Evolutionary conservation across 2,113 vertebrate species (phyloP).

Genomic region (Thryonomys swinderianus): DNA sequence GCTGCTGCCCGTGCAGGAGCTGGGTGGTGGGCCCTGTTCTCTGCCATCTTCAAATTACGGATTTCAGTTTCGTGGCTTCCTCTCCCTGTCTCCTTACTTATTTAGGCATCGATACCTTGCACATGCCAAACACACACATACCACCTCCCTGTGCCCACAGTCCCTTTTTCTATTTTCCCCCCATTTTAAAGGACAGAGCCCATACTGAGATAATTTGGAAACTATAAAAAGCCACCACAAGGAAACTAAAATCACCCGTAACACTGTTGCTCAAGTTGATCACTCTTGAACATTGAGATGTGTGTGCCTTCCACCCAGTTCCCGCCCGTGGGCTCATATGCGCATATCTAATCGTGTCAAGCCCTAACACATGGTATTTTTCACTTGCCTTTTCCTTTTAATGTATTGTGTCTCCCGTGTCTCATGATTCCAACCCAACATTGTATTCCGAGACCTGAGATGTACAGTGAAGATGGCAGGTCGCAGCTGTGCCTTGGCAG

Average conservation of each 20-base stretch:
- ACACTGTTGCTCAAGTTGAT: neutral
- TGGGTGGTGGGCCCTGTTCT: neutral
- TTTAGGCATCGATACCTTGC: neutral
- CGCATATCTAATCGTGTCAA: neutral
- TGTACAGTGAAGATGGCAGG: neutral
- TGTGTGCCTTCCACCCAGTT: neutral
- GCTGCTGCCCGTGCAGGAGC: neutral
- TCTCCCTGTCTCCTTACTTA: neutral
- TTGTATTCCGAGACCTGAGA: neutral
- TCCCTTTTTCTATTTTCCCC: neutral
- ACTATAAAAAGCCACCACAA: constrained; percentile 4
- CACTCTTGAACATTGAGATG: neutral
- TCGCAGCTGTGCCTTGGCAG: neutral
- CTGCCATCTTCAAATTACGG: neutral
- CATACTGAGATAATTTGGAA: neutral
- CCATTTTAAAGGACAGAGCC: neutral
- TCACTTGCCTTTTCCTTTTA: neutral
- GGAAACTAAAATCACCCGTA: neutral
- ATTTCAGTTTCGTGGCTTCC: neutral
- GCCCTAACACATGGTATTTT: neutral
- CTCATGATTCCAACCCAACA: neutral
- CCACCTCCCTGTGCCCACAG: neutral
- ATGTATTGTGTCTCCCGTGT: neutral
- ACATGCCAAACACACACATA: neutral
- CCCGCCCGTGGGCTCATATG: neutral